Conservation (phyloP, 2,888 invertebrate species). For the Parnassius glacialis region DNA sequence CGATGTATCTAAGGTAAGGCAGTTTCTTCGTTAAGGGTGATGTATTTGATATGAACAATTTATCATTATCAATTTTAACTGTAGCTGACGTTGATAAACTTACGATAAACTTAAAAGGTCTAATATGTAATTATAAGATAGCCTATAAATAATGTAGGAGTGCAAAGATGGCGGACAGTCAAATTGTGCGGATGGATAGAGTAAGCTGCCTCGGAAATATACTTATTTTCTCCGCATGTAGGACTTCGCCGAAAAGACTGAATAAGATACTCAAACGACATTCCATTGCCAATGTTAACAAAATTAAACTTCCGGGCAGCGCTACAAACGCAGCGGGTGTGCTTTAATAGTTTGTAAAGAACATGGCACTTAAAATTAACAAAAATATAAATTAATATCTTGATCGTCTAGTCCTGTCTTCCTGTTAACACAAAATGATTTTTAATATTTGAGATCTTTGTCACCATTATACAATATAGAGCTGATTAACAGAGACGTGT, state of each 20-base stretch:
- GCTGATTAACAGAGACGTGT: constrained; percentile 6
- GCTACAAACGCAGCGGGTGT: constrained; percentile 36
- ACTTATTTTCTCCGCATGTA: not conserved
- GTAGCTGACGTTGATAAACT: constrained; percentile 12
- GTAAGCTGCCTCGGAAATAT: constrained; percentile 7
- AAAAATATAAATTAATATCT: constrained; percentile 19
- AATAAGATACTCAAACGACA: constrained; percentile 47
- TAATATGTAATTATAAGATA: constrained; percentile 25
- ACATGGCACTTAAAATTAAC: constrained; percentile 24
- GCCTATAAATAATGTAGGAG: constrained; percentile 4
- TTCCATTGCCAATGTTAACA: constrained; percentile 43
- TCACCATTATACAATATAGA: constrained; percentile 12
- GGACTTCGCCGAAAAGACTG: constrained; percentile 48
- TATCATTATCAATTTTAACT: constrained; percentile 15
- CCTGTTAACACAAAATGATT: constrained; percentile 43
- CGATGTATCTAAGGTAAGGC: constrained; percentile 5
- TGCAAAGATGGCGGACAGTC: constrained; percentile 18
- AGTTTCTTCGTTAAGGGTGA: constrained; percentile 9
- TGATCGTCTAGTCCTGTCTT: constrained; percentile 68
- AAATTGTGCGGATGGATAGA: constrained; percentile 8
- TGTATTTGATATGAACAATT: constrained; percentile 12
- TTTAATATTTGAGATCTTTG: constrained; percentile 25
- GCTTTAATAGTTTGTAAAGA: constrained; percentile 29
- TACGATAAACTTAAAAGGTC: constrained; percentile 19
- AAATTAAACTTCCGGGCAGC: constrained; percentile 29